Evolutionary conservation across 1,140 invertebrate genomes (phyloP), one percentile per base, ranked within the genome.

Genomic region (Ruditapes philippinarum): DNA sequence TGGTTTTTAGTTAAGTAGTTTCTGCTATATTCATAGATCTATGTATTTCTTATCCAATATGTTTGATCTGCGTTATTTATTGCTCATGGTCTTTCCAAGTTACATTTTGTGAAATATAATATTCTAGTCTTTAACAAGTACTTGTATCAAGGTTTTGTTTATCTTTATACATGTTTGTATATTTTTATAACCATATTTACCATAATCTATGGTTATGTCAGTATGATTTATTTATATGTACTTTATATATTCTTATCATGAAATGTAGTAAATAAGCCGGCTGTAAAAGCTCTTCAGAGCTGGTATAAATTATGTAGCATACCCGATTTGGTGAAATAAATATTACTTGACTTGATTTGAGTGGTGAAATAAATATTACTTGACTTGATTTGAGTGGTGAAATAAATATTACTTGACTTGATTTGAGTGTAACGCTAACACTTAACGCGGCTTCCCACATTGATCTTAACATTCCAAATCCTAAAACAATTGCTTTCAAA

Each of bases 221-320:
- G 11, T n/a, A 25, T n/a, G 31, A n/a, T n/a, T 65, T 9, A 11
- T 11, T 65, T 25, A 25, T 65, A 65, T 33, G 7, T 25, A 11
- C n/a, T 33, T 9, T 25, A 33, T 65, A 9, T 25, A 19, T 19
- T 49, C 7, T 65, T n/a, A n/a, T n/a, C n/a, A n/a, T n/a, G n/a
- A n/a, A n/a, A n/a, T n/a, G n/a, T 25, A n/a, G 31, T 25, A 11
- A 11, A 65, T 33, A 65, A 65, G 60, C n/a, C 60, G 60, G n/a
- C 60, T 65, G 7, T 65, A 65, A 65, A 65, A 65, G 60, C 60
- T 65, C 31, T 65, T 65, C 60, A 65, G 60, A 65, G 9, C 60
- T 65, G 9, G 60, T 65, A n/a, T n/a, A n/a, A n/a, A n/a, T n/a
- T n/a, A n/a, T n/a, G n/a, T n/a, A n/a, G n/a, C n/a, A n/a, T n/a